Conservation (phyloP, 2,888 invertebrate genomes). For the Quadroppia sp. region DNA sequence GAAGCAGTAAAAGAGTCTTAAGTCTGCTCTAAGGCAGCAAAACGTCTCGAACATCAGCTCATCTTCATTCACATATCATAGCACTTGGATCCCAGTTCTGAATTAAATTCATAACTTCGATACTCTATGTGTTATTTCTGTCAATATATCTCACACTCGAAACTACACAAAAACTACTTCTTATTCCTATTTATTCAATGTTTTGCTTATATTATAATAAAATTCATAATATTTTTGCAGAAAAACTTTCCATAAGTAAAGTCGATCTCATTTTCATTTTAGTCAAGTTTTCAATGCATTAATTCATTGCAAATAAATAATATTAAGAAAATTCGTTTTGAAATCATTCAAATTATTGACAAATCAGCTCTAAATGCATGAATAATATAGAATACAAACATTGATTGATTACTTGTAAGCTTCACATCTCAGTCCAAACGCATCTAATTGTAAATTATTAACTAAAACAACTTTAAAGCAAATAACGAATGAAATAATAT, state of each 20-base stretch:
- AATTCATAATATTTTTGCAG: background rate
- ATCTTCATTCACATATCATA: no score
- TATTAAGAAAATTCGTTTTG: no score
- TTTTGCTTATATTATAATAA: conserved; percentile 30
- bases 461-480: no score
- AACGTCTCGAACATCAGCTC: background rate
- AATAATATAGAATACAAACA: no score
- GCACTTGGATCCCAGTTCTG: background rate
- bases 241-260: background rate
- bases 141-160: conserved; percentile 7
- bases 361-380: no score
- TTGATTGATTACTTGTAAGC: no score
- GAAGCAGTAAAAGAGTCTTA: conserved; percentile 21
- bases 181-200: conserved; percentile 22
- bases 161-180: conserved; percentile 3
- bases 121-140: conserved; percentile 17
- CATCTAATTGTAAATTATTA: no score
- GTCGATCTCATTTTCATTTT: background rate
- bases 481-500: no score
- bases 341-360: no score
- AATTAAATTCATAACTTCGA: conserved; percentile 29
- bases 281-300: background rate
- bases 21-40: background rate
- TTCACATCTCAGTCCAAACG: no score
- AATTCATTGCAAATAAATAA: no score